Base-by-base conservation (phyloP, 2,888 invertebrate species). In the Cerastis leucographa region DNA sequence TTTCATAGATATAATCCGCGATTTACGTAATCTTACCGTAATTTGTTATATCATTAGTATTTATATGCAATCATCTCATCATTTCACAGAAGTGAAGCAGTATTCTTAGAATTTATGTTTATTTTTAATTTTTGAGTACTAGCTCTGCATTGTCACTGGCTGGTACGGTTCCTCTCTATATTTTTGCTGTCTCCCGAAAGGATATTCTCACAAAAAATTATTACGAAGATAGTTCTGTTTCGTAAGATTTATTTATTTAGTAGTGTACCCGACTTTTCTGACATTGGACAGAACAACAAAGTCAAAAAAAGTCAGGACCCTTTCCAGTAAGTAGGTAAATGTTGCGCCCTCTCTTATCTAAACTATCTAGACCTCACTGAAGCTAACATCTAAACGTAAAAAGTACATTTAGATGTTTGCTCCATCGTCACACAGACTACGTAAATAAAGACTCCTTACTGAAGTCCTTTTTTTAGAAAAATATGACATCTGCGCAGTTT, bases 381-480 rank as follows among this genome's bases (percentile, higher is more conserved):
- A 69, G 74, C 62, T 71, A 76, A 72, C 69, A 40, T 74, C 62
- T 77, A n/a, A 81, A 74, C 71, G 69, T 72, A 77, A 85, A 74
- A 85, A 78, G 61, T 61, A 74, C 71, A 78, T 84, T 85, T 69
- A 78, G 69, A 66, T 80, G 71, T 85, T 85, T 72, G 69, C 70
- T 56, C 62, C 59, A 72, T 72, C 85, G 78, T 74, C 83, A 70
- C 68, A 76, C 42, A 72, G 62, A 70, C 74, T 74, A 54, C 40
- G 56, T 67, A 78, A 82, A 81, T 84, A 78, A 68, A 74, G n/a
- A 66, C 49, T 77, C 29, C 6, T 61, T 59, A 65, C 66, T 65
- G 40, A 66, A 69, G 65, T 61, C 1, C 25, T 68, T 75, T 79
- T 82, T 79, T 62, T 25, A 44, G 19, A 62, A 81, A 81, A 85